Evolutionary conservation across 2,888 invertebrate species (phyloP), one percentile per base, ranked within the genome.

Genomic region (Cosmia trapezina): DNA sequence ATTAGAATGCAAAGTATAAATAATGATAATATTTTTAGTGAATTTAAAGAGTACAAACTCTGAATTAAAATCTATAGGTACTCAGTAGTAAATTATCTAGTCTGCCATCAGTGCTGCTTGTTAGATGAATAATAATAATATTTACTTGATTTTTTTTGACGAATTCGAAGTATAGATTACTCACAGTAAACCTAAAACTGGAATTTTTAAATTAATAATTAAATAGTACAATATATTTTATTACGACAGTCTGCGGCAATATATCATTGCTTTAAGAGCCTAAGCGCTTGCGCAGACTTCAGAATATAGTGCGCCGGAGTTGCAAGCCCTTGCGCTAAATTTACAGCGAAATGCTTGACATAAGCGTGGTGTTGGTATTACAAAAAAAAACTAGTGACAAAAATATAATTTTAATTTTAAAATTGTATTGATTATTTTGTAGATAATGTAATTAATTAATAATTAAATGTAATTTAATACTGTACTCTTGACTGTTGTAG

Each of bases 401-500:
- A 67, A 33, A 43, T 66, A 11, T 66, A 17, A 66, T 43, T 33
- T 51, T 37, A 51, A 19, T 17, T 53, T 67, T 33, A 63, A 22
- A 54, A 12, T 41, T 22, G 2, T 41, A 54, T 33, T 47, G n/a
- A 54, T 65, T 37, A 22, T 22, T 56, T n/a, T 45, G 7, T 14
- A 11, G 43, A 14, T 60, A 7, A 56, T 14, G 4, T 51, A 49
- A 49, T n/a, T n/a, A 51, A n/a, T n/a, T 51, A n/a, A 9, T 37
- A 19, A 17, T 43, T 11, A 43, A 62, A 47, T 47, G 4, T 12
- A 33, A 62, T n/a, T 45, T 11, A 22, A 41, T 41, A 64, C 22
- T 41, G 41, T 53, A 51, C 41, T 22, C 12, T 37, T 19, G 19
- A 28, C 19, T 41, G 14, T 37, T 7, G 49, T 19, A 28, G 12